Evolutionary conservation across 2,113 vertebrate species (phyloP).

Genomic region (Pristiophorus japonicus): DNA sequence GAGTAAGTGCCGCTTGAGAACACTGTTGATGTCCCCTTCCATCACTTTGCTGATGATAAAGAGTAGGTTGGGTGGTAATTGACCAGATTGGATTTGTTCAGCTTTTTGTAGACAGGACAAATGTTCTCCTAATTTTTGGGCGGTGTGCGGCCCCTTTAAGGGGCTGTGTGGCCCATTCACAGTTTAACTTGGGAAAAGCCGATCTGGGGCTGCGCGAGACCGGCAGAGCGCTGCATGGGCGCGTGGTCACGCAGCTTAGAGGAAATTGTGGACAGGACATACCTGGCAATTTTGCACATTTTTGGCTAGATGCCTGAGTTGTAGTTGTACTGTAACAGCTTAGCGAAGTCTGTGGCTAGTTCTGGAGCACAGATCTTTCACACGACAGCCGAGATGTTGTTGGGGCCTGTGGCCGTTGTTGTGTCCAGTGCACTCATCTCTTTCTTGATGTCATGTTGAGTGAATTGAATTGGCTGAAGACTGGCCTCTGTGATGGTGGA

Average conservation of each 20-base stretch:
- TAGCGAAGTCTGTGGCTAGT: background rate
- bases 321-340: background rate
- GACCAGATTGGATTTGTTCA: background rate
- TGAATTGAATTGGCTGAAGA: background rate
- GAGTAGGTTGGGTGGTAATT: background rate
- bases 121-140: background rate
- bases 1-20: background rate
- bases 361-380: background rate
- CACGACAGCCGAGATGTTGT: background rate
- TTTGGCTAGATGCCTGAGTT: background rate
- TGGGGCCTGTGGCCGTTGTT: background rate
- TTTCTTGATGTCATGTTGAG: background rate
- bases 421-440: background rate
- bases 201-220: no score
- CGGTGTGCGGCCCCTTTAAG: no score
- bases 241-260: no score
- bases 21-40: background rate
- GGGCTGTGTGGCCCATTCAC: no score
- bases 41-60: background rate
- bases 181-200: no score
- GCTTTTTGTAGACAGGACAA: background rate
- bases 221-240: no score
- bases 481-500: background rate
- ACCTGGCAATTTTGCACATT: background rate
- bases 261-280: background rate